Evolutionary conservation across 2,888 invertebrate genomes (phyloP), one percentile per base, ranked within the genome.

Genomic region (Tetrapedia diversipes): DNA sequence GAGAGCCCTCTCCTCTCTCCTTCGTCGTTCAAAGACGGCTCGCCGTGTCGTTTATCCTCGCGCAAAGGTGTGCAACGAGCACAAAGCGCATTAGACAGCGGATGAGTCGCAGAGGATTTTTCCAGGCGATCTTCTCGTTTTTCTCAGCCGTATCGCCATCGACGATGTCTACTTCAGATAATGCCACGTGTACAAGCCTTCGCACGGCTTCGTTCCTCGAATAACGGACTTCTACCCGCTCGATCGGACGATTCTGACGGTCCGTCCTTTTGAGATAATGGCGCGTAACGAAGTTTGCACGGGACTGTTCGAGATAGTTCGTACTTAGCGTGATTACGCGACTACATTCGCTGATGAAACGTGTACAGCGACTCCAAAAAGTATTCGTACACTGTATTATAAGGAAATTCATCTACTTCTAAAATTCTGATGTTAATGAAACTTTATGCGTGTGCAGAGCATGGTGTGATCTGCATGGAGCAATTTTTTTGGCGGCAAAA

Each of bases 11-110:
- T 10, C 34, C 8, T 24, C 6, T 41, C 8, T n/a, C 41, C n/a
- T n/a, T 41, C n/a, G n/a, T n/a, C n/a, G n/a, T 41, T 22, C 22
- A 4, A 29, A 34, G 53, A 34, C 29, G 29, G 29, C 27, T 34
- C 43, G 51, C 37, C 71, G 37, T 3, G 43, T 57, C 43, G n/a
- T 51, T 66, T 66, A 65, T 57, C 41, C 49, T 6, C 43, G 14
- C 49, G 11, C 60, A 51, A 63, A 63, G 51, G 71, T 16, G 29
- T 29, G 22, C 14, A 67, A 67, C 68, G 41, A 51, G 59, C 41
- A 27, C 41, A 43, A 59, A 61, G 61, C 37, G 37, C 34, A 54
- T 69, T 53, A 54, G n/a, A 19, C 51, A 34, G n/a, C 59, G 41
- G 10, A 61, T 34, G 51, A 68, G 27, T 45, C 34, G 29, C 27